Evolutionary conservation across 2,797 vertebrate species (phyloP).

Genomic region (Fratercula arctica): DNA sequence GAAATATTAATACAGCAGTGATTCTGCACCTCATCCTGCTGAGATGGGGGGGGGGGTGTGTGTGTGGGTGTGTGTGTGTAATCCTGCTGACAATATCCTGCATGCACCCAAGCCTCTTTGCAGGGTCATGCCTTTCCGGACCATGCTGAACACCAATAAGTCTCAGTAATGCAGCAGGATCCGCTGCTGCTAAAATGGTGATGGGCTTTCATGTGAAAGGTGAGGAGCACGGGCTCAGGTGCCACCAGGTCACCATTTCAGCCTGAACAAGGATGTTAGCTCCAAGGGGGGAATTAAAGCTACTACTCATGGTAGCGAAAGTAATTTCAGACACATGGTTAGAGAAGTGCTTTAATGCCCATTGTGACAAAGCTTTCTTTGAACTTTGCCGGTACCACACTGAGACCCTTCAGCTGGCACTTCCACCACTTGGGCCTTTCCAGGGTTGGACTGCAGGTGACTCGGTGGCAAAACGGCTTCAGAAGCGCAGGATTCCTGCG

Average conservation of each 20-base stretch:
- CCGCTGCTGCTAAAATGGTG: not conserved
- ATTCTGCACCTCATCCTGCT: not conserved
- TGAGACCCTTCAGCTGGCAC: not conserved
- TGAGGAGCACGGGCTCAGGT: not conserved
- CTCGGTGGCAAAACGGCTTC: not conserved
- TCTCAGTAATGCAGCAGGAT: not conserved
- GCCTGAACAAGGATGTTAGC: not conserved
- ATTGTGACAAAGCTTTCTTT: not conserved
- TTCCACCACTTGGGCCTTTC: not conserved
- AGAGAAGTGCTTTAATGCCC: not conserved
- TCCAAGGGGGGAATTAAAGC: not conserved
- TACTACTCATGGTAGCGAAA: not conserved
- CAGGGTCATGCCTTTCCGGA: not conserved
- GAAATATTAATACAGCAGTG: slow-evolving; percentile 32
- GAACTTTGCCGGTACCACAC: not conserved
- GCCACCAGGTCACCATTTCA: not conserved
- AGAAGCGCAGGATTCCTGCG: not conserved
- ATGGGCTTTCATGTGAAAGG: not conserved
- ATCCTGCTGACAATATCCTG: not conserved
- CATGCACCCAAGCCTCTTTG: not conserved
- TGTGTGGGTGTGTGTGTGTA: fast-evolving
- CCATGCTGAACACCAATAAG: not conserved
- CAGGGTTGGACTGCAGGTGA: not conserved
- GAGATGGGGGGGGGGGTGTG: not conserved
- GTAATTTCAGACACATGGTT: not conserved